These are phyloP conservation scores for Scolopax bukidnonensis DNA, from an alignment of 2,797 vertebrate genomes.

Conservation along the genomic window DNA sequence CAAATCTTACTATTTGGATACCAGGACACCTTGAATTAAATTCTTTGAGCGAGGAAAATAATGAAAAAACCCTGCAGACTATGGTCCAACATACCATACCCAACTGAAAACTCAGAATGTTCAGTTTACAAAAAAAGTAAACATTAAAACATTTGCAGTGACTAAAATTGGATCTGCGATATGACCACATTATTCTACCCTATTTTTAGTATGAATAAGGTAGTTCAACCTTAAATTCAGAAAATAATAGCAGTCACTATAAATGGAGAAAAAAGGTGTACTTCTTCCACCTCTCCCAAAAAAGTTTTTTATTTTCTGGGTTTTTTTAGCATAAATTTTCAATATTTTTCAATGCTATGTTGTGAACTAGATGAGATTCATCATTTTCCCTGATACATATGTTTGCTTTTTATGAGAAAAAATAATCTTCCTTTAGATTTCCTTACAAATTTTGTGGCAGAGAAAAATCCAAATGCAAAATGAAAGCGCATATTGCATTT, in stretches of 20 bases:
- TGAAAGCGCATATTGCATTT: not conserved
- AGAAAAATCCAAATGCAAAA: not conserved
- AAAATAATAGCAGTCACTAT: not conserved
- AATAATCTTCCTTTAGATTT: not conserved
- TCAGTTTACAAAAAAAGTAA: not conserved
- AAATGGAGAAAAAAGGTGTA: not conserved
- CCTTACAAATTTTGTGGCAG: not conserved
- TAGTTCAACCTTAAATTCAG: not conserved
- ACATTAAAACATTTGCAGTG: accelerated
- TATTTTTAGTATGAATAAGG: not conserved
- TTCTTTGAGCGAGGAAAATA: not conserved
- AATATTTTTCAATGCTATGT: not conserved
- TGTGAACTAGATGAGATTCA: not conserved
- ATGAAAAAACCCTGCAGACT: not conserved
- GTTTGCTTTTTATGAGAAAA: not conserved
- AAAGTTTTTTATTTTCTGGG: accelerated
- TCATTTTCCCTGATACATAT: not conserved
- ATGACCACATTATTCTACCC: accelerated
- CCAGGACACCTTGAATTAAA: not conserved
- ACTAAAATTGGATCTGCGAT: not conserved
- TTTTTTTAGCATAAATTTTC: not conserved
- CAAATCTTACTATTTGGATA: not conserved
- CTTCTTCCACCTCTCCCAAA: not conserved
- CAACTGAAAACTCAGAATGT: not conserved
- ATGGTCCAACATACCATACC: not conserved